phyloP scores from a whole-genome alignment of 1,140 invertebrate species.

The Drosophila littoralis region DNA sequence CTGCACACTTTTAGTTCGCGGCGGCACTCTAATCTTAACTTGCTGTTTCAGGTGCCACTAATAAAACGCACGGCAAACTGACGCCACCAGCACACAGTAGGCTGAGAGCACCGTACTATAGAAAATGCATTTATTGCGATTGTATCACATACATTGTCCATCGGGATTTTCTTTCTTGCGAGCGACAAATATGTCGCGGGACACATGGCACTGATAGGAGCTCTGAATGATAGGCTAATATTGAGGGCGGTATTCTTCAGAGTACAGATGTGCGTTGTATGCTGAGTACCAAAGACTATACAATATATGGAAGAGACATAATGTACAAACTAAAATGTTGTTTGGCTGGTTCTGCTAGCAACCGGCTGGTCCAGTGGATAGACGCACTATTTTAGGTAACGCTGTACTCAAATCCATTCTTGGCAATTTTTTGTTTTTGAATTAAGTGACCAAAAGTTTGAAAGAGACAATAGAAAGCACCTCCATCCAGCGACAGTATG shows the following conservation, averaged over 20 bases:
- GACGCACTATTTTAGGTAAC: no score
- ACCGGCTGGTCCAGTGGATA: no score
- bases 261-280: background rate
- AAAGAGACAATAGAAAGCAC: no score
- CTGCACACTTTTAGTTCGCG: conserved; percentile 26
- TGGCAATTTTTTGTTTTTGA: no score
- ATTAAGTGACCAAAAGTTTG: no score
- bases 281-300: no score
- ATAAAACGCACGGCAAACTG: conserved; percentile 66
- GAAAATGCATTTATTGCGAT: conserved; percentile 45
- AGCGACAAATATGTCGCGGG: conserved; percentile 55
- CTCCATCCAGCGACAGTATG: no score
- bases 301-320: no score
- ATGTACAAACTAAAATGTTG: no score
- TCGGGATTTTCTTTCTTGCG: conserved; percentile 49
- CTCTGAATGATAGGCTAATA: background rate
- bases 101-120: conserved; percentile 20
- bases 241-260: background rate
- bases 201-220: conserved; percentile 43
- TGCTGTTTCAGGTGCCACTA: conserved; percentile 71
- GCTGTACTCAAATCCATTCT: no score
- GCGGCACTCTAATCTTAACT: conserved; percentile 64
- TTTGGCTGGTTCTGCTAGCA: no score
- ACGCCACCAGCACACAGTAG: conserved; percentile 29
- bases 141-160: conserved; percentile 33